Evolutionary conservation across 2,797 vertebrate genomes (phyloP).

Genomic region (Crocidura indochinensis): DNA sequence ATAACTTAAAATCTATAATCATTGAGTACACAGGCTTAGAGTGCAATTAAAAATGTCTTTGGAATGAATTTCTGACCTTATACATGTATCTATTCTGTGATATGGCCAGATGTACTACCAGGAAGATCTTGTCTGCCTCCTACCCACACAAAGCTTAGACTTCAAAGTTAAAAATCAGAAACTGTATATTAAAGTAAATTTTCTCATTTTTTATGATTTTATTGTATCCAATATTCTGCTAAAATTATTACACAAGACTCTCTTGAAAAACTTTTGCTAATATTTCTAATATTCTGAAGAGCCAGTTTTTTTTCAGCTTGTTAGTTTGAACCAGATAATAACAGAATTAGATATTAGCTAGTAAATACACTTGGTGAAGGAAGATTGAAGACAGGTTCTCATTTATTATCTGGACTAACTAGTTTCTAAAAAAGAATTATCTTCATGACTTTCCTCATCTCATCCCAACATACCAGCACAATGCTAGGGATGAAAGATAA

Average conservation of each 20-base stretch:
- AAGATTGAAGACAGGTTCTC: not conserved
- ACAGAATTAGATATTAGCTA: not conserved
- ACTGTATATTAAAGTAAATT: not conserved
- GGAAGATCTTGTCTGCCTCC: not conserved
- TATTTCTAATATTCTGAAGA: not conserved
- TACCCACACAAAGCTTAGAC: not conserved
- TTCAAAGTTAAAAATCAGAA: not conserved
- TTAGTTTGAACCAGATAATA: not conserved
- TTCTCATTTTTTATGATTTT: not conserved
- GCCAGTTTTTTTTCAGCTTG: not conserved
- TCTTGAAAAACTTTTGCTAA: not conserved
- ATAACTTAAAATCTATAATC: not conserved
- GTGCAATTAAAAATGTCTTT: not conserved
- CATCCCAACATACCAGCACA: not conserved
- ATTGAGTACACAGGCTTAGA: not conserved
- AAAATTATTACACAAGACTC: too few species aligned
- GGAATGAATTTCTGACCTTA: not conserved
- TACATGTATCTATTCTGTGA: not conserved
- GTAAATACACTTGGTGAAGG: not conserved
- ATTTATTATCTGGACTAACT: too few species aligned
- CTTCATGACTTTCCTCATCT: not conserved
- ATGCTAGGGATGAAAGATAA: not conserved
- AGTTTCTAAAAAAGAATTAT: constrained; percentile 1
- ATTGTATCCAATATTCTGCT: not conserved
- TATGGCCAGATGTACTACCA: not conserved